Evolutionary conservation across 2,888 invertebrate genomes (phyloP), one percentile per base, ranked within the genome.

Genomic region (Acanthosepion esculentum): DNA sequence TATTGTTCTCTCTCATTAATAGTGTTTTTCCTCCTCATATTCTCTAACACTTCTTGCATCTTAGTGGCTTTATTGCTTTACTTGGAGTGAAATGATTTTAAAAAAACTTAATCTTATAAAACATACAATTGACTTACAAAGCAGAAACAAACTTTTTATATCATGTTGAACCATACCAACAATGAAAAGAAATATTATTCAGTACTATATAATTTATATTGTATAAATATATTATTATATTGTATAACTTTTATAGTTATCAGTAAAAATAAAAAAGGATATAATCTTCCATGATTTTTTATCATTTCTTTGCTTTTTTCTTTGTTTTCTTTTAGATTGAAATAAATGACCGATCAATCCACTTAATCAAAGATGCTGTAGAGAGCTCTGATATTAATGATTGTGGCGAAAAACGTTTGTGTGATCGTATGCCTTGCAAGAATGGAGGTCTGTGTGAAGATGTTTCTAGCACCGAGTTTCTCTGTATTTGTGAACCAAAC

Each of bases 311-410:
- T 92, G 41, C 41, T 41, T 78, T 91, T 48, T 50, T 94, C 7
- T 48, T 91, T 91, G 95, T 93, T 50, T 95, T 96, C 96, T 95
- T 96, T 18, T 95, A 98, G 98, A 98, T 99, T 78, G 98, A 98
- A 96, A 98, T 99, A 91, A 98, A 98, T 94, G 98, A 98, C 48
- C 97, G 98, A 94, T 98, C 98, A 94, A 97, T 98, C 59, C 98
- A 98, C 96, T 98, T 99, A 94, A 98, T 98, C 53, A 98, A 98
- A 95, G 96, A 96, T 48, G 98, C 98, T 7, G 98, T 98, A 93
- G 98, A 98, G 96, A 98, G 99, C 0, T 98, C 98, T 0, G 99
- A 99, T 97, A 98, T 99, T 4, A 98, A 98, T 95, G 98, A 99
- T 96, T 99, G 99, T 97, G 98, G 98, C 23, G 97, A 97, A 18